Evolutionary conservation across 1,140 invertebrate species (phyloP), one percentile per base, ranked within the genome.

Genomic region (Oscheius sp.): DNA sequence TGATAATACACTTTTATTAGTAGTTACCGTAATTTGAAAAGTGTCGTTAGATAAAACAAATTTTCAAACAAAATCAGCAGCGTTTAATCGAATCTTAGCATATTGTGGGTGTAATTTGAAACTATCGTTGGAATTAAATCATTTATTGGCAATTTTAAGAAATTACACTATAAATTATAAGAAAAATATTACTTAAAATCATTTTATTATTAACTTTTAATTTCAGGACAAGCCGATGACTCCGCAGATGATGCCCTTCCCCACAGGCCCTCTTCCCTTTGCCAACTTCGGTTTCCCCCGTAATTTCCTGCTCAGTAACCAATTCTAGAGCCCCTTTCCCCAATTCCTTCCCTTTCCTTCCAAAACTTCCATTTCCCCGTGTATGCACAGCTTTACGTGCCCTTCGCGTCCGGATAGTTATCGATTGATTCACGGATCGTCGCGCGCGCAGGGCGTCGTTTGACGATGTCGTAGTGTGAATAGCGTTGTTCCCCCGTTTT

Each of bases 201-300:
- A n/a, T n/a, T n/a, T n/a, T n/a, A n/a, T n/a, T 34, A 34, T 3
- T 55, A 59, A 2, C 3, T 58, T 15, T 7, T 3, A 42, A 29
- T 65, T 74, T 34, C 72, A 74, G 72, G 72, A 74, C 38, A 74
- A 74, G 58, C 72, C 72, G 49, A 66, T 68, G 29, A 67, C 65
- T 2, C 49, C 72, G 34, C 72, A 42, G 23, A 67, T 74, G 49
- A 68, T 74, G 72, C 64, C 72, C 7, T 74, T 74, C 36, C 68
- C 68, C 10, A 42, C 72, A 3, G 66, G 52, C 26, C 35, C 46
- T n/a, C 38, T 74, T 1, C 72, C 72, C 0, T 74, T 74, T 29
- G 62, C 45, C 18, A 35, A 42, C 20, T 62, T 62, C 35, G n/a
- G 63, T 29, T 74, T 74, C 59, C 72, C 64, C n/a, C 32, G 63